Percentiles rank a stretch among this genome's conserved stretches.
Conservation (phyloP, 2,113 vertebrate species). For the Apeltes quadracus region DNA sequence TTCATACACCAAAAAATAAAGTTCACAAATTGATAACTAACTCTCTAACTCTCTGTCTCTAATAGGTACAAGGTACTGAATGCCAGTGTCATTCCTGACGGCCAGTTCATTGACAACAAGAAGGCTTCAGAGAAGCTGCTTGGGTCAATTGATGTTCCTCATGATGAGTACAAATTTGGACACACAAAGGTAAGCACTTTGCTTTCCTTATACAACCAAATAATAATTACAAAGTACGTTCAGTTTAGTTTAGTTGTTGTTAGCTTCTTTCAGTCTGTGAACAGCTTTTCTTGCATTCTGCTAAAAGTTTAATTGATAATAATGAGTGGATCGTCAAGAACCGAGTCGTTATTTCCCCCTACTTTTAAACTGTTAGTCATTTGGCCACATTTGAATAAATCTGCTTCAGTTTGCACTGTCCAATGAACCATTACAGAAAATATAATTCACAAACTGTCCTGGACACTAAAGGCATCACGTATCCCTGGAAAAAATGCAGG, state of each 20-base stretch:
- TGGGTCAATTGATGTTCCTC: slow-evolving; percentile 63
- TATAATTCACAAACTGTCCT: no score
- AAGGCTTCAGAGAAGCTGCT: slow-evolving; percentile 64
- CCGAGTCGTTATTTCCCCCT: no score
- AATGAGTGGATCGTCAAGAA: no score
- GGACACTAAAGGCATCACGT: no score
- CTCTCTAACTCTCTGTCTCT: background rate
- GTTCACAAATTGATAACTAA: background rate
- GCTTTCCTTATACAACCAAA: background rate
- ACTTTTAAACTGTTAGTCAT: background rate
- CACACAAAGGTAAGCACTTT: slow-evolving; percentile 49
- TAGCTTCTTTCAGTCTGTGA: no score
- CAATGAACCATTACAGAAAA: no score
- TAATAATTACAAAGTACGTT: background rate
- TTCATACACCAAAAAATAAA: no score
- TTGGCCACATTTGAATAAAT: background rate
- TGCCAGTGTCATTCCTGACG: slow-evolving; percentile 64
- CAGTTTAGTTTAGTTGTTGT: background rate
- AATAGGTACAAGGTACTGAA: slow-evolving; percentile 71
- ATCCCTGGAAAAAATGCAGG: no score
- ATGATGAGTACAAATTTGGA: slow-evolving; percentile 60
- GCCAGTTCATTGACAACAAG: slow-evolving; percentile 58
- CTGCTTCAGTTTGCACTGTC: background rate
- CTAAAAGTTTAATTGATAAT: no score
- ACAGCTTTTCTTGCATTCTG: no score